Base-by-base conservation (phyloP, 2,888 invertebrate genomes). In the Dryobotodes eremita region DNA sequence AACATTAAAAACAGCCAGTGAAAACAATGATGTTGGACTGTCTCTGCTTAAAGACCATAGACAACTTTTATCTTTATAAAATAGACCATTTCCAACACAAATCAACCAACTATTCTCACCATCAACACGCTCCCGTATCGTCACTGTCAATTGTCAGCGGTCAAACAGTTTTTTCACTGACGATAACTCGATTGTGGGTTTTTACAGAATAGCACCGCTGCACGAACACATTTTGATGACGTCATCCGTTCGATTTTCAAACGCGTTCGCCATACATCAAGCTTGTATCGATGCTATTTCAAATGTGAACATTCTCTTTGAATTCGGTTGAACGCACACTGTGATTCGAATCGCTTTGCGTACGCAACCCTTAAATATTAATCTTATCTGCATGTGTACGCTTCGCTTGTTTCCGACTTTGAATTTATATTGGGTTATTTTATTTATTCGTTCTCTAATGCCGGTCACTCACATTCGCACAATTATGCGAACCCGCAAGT, bases 321-420 rank as follows among this genome's bases (percentile, higher is more conserved):
- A 57, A 55, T 77, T 68, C 68, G 77, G 71, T 59, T 82, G 79
- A 77, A 69, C 75, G 76, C 88, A 80, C 84, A 79, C 77, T 65
- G 59, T 50, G 65, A 71, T 48, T 15, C 55, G 57, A 62, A 75
- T 74, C 69, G 77, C 66, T 86, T 86, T 86, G 75, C 76, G 50
- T 78, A 48, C 20, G 59, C 66, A 77, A 73, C 55, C 75, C 76
- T 80, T 68, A 75, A 81, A 81, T 83, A 86, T 84, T 81, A 79
- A 76, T 82, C 64, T 83, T 83, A 85, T 87, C 79, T 74, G 62
- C 62, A 62, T 13, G 64, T 77, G 36, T 31, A 82, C 71, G 77
- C 72, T 79, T 79, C 68, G 65, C 53, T 70, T 75, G 57, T 55
- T 81, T 59, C 26, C 23, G 62, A 70, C n/a, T 76, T 72, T 83